Base-by-base conservation (phyloP, 2,888 invertebrate genomes). In the Empis livida region DNA sequence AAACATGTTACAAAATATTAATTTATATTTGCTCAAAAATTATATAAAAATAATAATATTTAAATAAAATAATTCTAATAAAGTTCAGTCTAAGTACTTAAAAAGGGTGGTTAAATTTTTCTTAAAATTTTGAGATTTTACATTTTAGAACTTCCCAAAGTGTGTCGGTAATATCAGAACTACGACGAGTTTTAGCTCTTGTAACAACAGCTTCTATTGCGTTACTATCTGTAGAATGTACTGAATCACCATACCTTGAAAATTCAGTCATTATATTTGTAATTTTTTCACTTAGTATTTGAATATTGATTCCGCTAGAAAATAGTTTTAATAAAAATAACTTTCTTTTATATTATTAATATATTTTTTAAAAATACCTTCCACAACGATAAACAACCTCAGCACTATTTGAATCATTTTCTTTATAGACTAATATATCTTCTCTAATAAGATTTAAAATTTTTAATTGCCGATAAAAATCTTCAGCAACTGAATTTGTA, bases 121-220 rank as follows among this genome's bases (percentile, higher is more conserved):
- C n/a, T 17, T 10, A 20, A 13, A 16, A 3, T 17, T 13, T 8
- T 17, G 11, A 14, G 13, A 15, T 13, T 53, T 51, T 57, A 66
- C 67, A 56, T 55, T 62, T 67, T 2, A 69, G 55, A 17, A 67
- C 53, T 15, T 64, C 61, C 68, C 68, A 69, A 10, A 69, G 53
- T 45, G 64, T 65, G 50, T 69, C 68, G 1, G 68, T 69, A 5
- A 69, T 49, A 50, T 69, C 67, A 1, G 58, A 55, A 5, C 60
- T 54, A 2, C 49, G 52, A 6, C 65, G 58, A 2, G 54, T 46
- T 42, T 62, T 62, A 9, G 62, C 60, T 41, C 58, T 56, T 37
- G 62, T 57, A 14, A 68, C 55, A 13, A 67, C 63, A 15, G 61
- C 59, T 56, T 68, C 67, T 23, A 68, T 61, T 43, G 65, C 67